Base-by-base conservation (phyloP, 2,888 invertebrate genomes). In the Latheticus oryzae region DNA sequence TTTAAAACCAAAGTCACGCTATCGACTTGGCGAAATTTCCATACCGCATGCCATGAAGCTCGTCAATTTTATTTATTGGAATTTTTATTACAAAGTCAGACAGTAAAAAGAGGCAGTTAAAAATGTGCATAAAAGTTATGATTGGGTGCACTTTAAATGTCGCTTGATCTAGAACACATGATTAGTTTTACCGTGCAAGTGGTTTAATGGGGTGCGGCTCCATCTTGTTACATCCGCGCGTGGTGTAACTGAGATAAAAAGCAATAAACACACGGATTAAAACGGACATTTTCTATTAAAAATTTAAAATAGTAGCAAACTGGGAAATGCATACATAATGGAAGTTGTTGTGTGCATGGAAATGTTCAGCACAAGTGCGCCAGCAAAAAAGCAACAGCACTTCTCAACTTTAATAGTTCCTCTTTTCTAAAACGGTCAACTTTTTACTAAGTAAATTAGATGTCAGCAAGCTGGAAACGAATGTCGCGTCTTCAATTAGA, bases 271-370 rank as follows among this genome's bases (percentile, higher is more conserved):
- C 64, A 64, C 66, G 72, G 73, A 73, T 74, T 76, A 74, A 75
- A 75, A 73, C 69, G 68, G 73, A 73, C 74, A 68, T 73, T 74
- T 76, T 75, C 76, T 75, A 74, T 76, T 76, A 76, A 76, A 76
- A 76, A 76, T 74, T 73, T 76, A 76, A 76, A 76, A 76, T 76
- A 75, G 71, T 66, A 70, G 70, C 68, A 69, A 67, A 70, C 69
- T 71, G 75, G 76, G 76, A 76, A 75, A 75, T 76, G 74, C 75
- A 75, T 75, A 72, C 74, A 70, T 73, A 76, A 76, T 75, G 59
- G 63, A 56, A 53, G 55, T 13, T 26, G 51, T 51, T 50, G 33
- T 57, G 28, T 57, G 42, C 35, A 28, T 26, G 30, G 37, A 9
- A 38, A 17, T 23, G 47, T 45, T 45, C 30, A 4, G 28, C 33